These are phyloP conservation scores for Zootermopsis nevadensis DNA, from an alignment of 2,888 invertebrate species.

Conservation along the genomic window DNA sequence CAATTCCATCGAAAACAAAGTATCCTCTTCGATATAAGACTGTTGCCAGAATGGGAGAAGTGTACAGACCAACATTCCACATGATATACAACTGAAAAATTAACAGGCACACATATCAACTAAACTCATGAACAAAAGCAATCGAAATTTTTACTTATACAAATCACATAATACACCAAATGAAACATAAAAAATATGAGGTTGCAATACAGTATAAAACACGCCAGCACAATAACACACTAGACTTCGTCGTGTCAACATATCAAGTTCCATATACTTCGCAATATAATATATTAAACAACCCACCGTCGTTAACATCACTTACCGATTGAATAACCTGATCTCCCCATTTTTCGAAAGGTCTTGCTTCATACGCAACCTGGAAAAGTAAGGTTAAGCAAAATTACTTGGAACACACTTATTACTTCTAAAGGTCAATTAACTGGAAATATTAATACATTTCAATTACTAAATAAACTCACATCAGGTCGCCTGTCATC, in stretches of 20 bases:
- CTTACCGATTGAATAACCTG: slow-evolving; percentile 76
- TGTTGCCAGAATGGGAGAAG: slow-evolving; percentile 79
- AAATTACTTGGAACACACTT: slow-evolving; percentile 23
- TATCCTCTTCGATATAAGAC: slow-evolving; percentile 77
- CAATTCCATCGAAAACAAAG: slow-evolving; percentile 68
- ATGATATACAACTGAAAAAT: slow-evolving; percentile 70
- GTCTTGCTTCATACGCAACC: slow-evolving; percentile 76
- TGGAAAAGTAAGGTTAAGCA: slow-evolving; percentile 60
- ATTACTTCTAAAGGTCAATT: slow-evolving; percentile 9
- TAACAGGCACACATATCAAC: background rate
- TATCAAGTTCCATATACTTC: no score
- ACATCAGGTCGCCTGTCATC: slow-evolving; percentile 70
- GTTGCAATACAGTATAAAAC: no score
- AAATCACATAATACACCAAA: no score
- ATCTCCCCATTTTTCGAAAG: slow-evolving; percentile 79
- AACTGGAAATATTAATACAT: background rate
- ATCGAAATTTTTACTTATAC: no score
- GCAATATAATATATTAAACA: background rate
- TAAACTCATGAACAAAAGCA: no score
- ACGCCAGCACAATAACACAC: no score
- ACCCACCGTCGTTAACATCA: slow-evolving; percentile 49
- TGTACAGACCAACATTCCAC: slow-evolving; percentile 77
- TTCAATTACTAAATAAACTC: slow-evolving; percentile 55
- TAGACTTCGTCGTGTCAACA: no score
- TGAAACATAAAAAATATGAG: no score